Evolutionary conservation across 2,888 invertebrate genomes (phyloP).

Genomic region (Phlogophora meticulosa): DNA sequence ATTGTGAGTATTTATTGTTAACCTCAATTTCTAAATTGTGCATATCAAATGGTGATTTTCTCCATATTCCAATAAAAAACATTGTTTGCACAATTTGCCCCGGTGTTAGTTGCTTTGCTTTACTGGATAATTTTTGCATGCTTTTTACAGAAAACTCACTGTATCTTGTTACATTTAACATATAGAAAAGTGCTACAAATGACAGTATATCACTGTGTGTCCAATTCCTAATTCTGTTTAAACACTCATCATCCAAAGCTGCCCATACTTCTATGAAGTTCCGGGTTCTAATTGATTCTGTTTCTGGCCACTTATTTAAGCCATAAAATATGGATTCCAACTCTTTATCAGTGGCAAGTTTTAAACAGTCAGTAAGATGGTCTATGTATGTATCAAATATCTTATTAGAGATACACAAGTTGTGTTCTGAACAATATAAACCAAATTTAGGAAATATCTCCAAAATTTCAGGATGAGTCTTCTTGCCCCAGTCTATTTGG

Average conservation of each 20-base stretch:
- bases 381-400: conserved; percentile 85
- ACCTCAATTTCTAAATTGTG: conserved; percentile 93
- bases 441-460: conserved; percentile 79
- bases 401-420: conserved; percentile 79
- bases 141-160: conserved; percentile 91
- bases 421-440: conserved; percentile 77
- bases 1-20: conserved; percentile 86
- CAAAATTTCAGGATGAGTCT: conserved; percentile 74
- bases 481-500: conserved; percentile 76
- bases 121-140: conserved; percentile 90
- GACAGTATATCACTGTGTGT: conserved; percentile 89
- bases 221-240: conserved; percentile 86
- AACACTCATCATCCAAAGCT: conserved; percentile 93
- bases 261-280: conserved; percentile 93
- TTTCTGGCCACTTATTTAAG: conserved; percentile 89
- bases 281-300: conserved; percentile 87
- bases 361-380: conserved; percentile 87
- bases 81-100: conserved; percentile 92
- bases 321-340: conserved; percentile 89
- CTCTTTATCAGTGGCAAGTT: conserved; percentile 90
- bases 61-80: conserved; percentile 92
- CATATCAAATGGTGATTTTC: conserved; percentile 91
- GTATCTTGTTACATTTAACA: conserved; percentile 88
- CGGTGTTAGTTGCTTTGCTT: conserved; percentile 91
- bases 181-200: conserved; percentile 92